These are phyloP conservation scores for Pseudopleuronectes americanus DNA, from an alignment of 2,797 vertebrate species.

Conservation along the genomic window DNA sequence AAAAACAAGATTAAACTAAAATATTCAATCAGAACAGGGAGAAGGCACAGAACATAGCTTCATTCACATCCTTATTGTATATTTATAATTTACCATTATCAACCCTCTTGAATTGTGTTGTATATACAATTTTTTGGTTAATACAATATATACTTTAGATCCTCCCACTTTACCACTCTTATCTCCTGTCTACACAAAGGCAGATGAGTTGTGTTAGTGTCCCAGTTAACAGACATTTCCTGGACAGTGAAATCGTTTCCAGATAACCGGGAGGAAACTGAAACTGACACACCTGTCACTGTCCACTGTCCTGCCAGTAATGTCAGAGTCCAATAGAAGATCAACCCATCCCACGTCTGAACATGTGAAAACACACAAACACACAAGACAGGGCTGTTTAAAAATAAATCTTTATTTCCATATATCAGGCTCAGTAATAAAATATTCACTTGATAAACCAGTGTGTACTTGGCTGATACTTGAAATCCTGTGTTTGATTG, in stretches of 20 bases:
- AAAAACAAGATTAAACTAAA: too few relatives aligned
- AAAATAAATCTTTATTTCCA: slow-evolving; percentile 75
- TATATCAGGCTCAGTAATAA: slow-evolving; percentile 54
- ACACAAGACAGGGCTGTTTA: slow-evolving; percentile 24
- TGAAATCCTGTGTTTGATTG: slow-evolving; percentile 34
- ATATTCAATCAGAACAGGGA: too few relatives aligned
- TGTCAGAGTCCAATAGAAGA: not conserved
- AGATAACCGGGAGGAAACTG: not conserved
- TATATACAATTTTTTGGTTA: too few relatives aligned
- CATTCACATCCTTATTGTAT: too few relatives aligned
- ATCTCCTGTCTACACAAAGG: not conserved
- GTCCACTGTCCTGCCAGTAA: too few relatives aligned
- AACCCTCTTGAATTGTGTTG: too few relatives aligned
- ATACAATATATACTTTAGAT: too few relatives aligned
- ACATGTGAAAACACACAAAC: not conserved
- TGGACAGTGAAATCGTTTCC: not conserved
- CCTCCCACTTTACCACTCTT: not conserved
- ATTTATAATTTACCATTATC: too few relatives aligned
- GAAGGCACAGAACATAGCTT: too few relatives aligned
- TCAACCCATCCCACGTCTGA: not conserved
- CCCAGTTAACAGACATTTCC: too few relatives aligned
- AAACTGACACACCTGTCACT: not conserved
- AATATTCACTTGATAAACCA: slow-evolving; percentile 58
- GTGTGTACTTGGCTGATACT: slow-evolving; percentile 39
- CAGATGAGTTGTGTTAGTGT: not conserved